phyloP scores from a whole-genome alignment of 2,113 vertebrate genomes.

The Hemichromis elongatus region DNA sequence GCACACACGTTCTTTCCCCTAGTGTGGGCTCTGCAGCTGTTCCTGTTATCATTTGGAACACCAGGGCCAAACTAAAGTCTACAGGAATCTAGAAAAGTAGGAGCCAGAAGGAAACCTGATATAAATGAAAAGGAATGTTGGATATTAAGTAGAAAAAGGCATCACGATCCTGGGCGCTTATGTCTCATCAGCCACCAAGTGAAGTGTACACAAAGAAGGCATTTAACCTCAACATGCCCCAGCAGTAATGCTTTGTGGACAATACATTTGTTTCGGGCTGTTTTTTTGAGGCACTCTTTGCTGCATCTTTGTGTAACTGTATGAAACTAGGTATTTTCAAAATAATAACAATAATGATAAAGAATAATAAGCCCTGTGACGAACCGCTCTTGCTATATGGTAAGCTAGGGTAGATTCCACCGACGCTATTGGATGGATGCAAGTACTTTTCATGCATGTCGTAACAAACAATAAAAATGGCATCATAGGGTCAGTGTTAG shows the following conservation, averaged over 20 bases:
- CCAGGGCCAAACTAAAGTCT: slow-evolving; percentile 20
- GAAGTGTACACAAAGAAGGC: not conserved
- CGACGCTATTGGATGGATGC: not conserved
- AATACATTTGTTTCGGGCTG: not conserved
- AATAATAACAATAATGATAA: not conserved
- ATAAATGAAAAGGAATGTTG: not conserved
- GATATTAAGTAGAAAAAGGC: not conserved
- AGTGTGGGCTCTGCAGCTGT: slow-evolving; percentile 55
- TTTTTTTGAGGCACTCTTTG: not conserved
- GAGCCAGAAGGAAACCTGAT: not conserved
- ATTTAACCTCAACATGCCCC: slow-evolving; percentile 9
- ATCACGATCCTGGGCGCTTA: not conserved
- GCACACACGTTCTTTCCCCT: slow-evolving; percentile 28
- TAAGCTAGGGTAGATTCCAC: not conserved
- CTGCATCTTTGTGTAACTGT: not conserved
- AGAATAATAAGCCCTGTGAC: not conserved
- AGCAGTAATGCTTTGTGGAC: not conserved
- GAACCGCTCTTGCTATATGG: not conserved
- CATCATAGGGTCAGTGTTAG: not conserved
- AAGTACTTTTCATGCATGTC: too few relatives aligned
- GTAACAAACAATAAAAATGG: not conserved
- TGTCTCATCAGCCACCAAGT: not conserved
- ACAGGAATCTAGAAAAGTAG: slow-evolving; percentile 4
- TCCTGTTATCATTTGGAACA: slow-evolving; percentile 45
- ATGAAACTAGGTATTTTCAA: not conserved